Conservation (phyloP, 2,888 invertebrate species). For the Amblyteles armatorius region DNA sequence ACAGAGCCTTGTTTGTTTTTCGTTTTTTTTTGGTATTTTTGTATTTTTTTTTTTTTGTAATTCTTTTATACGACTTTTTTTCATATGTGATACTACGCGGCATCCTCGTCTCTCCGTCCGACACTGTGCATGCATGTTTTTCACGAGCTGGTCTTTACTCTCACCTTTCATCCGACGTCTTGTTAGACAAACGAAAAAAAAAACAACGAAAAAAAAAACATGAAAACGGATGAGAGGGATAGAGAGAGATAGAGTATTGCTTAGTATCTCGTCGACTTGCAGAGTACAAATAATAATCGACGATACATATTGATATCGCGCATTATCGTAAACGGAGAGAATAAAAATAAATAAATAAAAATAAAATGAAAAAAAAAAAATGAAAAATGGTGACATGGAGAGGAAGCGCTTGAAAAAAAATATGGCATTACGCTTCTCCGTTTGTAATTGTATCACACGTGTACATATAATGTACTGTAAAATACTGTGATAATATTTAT, state of each 20-base stretch:
- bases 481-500: conserved; percentile 84
- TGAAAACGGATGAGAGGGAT: conserved; percentile 52
- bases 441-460: conserved; percentile 77
- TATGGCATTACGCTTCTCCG: conserved; percentile 45
- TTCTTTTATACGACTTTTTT: conserved; percentile 19
- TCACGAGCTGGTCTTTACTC: conserved; percentile 43
- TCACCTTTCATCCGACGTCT: conserved; percentile 7
- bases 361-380: conserved; percentile 40
- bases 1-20: background rate
- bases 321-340: conserved; percentile 51
- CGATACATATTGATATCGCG: conserved; percentile 71
- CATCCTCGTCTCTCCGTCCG: conserved; percentile 61
- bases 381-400: conserved; percentile 42
- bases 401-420: conserved; percentile 12
- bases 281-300: conserved; percentile 77
- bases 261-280: conserved; percentile 76
- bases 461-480: conserved; percentile 82
- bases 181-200: background rate
- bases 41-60: conserved; percentile 9
- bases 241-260: conserved; percentile 62
- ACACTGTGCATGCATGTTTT: conserved; percentile 56
- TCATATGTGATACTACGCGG: conserved; percentile 43
- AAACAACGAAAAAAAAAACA: background rate
- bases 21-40: conserved; percentile 17
- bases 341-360: conserved; percentile 24